Evolutionary conservation across 2,113 vertebrate genomes (phyloP), one percentile per base, ranked within the genome.

Genomic region (Grammomys dolichurus): DNA sequence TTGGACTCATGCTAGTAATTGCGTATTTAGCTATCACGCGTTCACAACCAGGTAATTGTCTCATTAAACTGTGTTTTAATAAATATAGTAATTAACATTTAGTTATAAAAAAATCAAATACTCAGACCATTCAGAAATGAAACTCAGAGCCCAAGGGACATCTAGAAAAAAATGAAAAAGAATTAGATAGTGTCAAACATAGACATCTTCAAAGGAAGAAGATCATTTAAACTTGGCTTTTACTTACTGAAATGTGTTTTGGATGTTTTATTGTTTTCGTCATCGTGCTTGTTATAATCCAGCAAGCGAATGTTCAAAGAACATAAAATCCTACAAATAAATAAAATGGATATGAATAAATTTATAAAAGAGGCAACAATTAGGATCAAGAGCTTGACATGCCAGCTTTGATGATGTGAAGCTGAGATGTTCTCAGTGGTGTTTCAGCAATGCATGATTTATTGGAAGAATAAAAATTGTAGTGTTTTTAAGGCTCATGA

Each of bases 311-410:
- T 98, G 98, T 98, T 99, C 98, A 98, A 99, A 99, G 98, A 98
- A 99, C 98, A 99, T 99, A 98, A 99, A 98, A 90, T 99, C 98
- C 98, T 99, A 97, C 92, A 98, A 98, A 98, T 97, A 98, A 98
- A 98, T 96, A 98, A 98, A 98, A 31, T 48, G 96, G 96, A 96
- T 58, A 33, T 96, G 95, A 96, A 67, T 43, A 78, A 98, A 97
- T 85, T 95, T 91, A 97, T 67, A 98, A 97, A 98, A 98, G 31
- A 96, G 92, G 72, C 92, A 98, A 96, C 78, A 95, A 92, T 97
- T 97, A 93, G 78, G 95, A 98, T 97, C 91, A 98, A 94, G 94
- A 98, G 43, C 86, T 93, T 94, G 89, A 93, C 60, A 77, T 86
- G 77, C 73, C 96, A 85, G 89, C 54, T 97, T 98, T 97, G 97